Evolutionary conservation across 2,888 invertebrate species (phyloP), one percentile per base, ranked within the genome.

Genomic region (Watsonalla binaria): DNA sequence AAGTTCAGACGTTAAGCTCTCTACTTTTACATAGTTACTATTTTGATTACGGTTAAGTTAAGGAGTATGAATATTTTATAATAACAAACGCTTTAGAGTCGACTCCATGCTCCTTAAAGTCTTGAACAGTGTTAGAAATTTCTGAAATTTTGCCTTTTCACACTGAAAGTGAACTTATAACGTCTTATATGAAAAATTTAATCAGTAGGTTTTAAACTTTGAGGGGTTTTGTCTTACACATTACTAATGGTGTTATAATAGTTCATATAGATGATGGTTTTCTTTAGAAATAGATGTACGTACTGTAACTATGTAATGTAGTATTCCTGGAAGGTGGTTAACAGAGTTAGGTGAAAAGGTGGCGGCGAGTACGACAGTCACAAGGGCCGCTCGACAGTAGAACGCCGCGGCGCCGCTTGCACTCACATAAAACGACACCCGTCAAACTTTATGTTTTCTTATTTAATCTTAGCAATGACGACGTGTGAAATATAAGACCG

Each of bases 401-500:
- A 24, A 24, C 24, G 24, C 24, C 24, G 24, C 24, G 48, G 37
- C 37, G 39, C 14, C 35, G 54, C 58, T 61, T 56, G 63, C 65
- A 60, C 58, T 59, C 57, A 66, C 74, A 76, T 80, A 78, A 78
- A 81, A 77, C 68, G 70, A 66, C 54, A 62, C 60, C 65, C 70
- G 70, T 76, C 76, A 72, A 75, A 78, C 65, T 80, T 82, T 77
- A 80, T 75, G 72, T 72, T 74, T 78, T 75, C 79, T 76, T 80
- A 78, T 24, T 24, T 82, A 84, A 82, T 80, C 73, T 72, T 63
- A 74, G 64, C 73, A 72, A 74, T 70, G 73, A 73, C 73, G 76
- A 78, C 81, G 77, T 82, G 80, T 80, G 82, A 84, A 84, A 82
- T 79, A 80, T 79, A 80, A 77, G 74, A 71, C 69, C 62, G 72